Evolutionary conservation across 2,888 invertebrate species (phyloP).

Genomic region (Pedicia rivosa): DNA sequence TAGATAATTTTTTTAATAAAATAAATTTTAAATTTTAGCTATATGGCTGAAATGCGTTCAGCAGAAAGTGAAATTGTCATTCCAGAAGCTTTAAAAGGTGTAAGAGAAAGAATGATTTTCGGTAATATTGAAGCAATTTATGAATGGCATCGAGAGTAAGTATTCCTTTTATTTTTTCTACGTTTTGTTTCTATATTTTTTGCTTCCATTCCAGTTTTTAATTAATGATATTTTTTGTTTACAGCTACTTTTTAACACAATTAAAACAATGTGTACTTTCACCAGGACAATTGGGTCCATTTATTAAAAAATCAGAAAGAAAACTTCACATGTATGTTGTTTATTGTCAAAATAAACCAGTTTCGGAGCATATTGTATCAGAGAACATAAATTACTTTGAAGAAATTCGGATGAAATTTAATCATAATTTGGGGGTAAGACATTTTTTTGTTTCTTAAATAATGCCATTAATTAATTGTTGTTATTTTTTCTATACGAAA

Average conservation of each 20-base stretch:
- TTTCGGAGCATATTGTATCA: slow-evolving; percentile 93
- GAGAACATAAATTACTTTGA: slow-evolving; percentile 91
- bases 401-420: slow-evolving; percentile 80
- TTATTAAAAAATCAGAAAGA: slow-evolving; percentile 77
- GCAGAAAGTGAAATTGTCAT: slow-evolving; percentile 61
- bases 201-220: slow-evolving; percentile 5
- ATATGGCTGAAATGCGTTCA: slow-evolving; percentile 62
- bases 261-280: slow-evolving; percentile 72
- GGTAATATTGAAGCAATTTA: slow-evolving; percentile 95
- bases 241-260: slow-evolving; percentile 77
- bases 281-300: slow-evolving; percentile 72
- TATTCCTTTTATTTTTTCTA: slow-evolving; percentile 19
- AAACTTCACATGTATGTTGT: slow-evolving; percentile 93
- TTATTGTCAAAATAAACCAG: slow-evolving; percentile 98
- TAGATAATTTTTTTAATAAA: no score
- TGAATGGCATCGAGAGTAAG: slow-evolving; percentile 97
- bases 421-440: slow-evolving; percentile 67
- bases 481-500: slow-evolving; percentile 13
- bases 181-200: slow-evolving; percentile 10
- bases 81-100: slow-evolving; percentile 65
- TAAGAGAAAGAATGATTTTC: slow-evolving; percentile 94
- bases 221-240: slow-evolving; percentile 18
- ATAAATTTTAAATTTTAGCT: no score
- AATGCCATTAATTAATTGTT: slow-evolving; percentile 3
- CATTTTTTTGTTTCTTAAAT: neutral